A percentile compares a stretch with the other conserved stretches of the same genome.
Conservation (phyloP, 2,888 invertebrate species). For the Parnassius apollo region DNA sequence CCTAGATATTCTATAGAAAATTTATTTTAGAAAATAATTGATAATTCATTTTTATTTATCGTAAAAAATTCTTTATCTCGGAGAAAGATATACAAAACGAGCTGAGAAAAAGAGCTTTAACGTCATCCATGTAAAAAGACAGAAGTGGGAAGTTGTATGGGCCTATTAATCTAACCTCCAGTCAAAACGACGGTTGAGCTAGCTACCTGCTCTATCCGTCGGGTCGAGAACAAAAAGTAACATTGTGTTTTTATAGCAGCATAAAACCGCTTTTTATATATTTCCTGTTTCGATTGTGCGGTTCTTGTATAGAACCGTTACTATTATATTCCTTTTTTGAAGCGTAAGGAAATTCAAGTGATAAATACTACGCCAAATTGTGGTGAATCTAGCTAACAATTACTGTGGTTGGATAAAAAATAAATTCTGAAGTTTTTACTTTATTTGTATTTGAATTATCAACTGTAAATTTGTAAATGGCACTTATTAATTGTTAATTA, state of each 20-base stretch:
- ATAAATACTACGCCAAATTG: background rate
- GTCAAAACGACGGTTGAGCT: slow-evolving; percentile 18
- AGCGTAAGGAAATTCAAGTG: background rate
- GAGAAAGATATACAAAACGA: no score
- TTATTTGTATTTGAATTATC: no score
- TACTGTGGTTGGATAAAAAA: no score
- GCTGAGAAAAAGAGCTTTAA: no score
- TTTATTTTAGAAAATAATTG: no score
- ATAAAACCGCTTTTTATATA: slow-evolving; percentile 20
- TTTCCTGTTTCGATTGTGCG: slow-evolving; percentile 14
- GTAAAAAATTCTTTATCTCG: no score
- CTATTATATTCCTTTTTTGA: slow-evolving; percentile 8
- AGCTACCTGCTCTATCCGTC: slow-evolving; percentile 5
- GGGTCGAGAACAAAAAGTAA: slow-evolving; percentile 20
- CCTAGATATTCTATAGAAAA: no score
- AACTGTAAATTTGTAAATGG: no score
- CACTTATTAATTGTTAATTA: no score
- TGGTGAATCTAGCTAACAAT: no score
- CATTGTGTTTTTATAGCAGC: slow-evolving; percentile 21
- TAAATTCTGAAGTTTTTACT: no score
- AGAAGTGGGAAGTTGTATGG: slow-evolving; percentile 18
- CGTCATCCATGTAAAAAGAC: slow-evolving; percentile 1
- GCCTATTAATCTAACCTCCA: slow-evolving; percentile 11
- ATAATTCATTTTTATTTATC: no score
- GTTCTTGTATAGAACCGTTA: slow-evolving; percentile 2